Base-by-base conservation (phyloP, 1,140 invertebrate species). In the Asobara japonica region DNA sequence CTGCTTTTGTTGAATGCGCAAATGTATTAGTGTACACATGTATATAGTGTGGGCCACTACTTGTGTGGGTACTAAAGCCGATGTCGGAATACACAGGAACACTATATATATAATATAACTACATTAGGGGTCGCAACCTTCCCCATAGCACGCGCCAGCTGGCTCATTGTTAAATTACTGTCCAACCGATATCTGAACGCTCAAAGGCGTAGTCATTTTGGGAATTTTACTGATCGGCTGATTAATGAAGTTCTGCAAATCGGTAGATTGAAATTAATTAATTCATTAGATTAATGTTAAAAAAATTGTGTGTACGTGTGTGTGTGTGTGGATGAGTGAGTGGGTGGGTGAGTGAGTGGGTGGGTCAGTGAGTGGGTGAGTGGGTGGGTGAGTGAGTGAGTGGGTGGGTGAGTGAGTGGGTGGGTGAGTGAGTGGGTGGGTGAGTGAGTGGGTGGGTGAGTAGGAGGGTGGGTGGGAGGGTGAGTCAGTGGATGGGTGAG, bases 91-190 rank as follows among this genome's bases (percentile, higher is more conserved):
- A 69, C 77, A 82, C 82, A 82, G 76, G n/a, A 83, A 83, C 79
- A 84, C 80, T 69, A 25, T 68, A 81, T 81, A 84, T 78, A 84
- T 79, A 66, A 25, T 68, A 81, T 81, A 84, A 86, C 82, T 86
- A 86, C 80, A 86, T 87, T 85, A 86, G 84, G 86, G 84, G 80
- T 85, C 79, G 79, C 79, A 82, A 84, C 79, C 82, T 84, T 82
- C 79, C 78, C 78, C 56, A 69, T 77, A 85, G 84, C 86, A 88
- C 86, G 85, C 85, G 86, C 86, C 86, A 87, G 86, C 86, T 88
- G 86, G 85, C 86, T 86, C 84, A 88, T 87, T 87, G 86, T 87
- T 86, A 86, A 86, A 87, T 87, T 86, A 86, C 83, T 80, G 79
- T 80, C 80, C 80, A 80, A 80, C 77, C 81, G 80, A 83, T 86